phyloP scores from a whole-genome alignment of 2,113 vertebrate species.

The Eubucco bourcierii region DNA sequence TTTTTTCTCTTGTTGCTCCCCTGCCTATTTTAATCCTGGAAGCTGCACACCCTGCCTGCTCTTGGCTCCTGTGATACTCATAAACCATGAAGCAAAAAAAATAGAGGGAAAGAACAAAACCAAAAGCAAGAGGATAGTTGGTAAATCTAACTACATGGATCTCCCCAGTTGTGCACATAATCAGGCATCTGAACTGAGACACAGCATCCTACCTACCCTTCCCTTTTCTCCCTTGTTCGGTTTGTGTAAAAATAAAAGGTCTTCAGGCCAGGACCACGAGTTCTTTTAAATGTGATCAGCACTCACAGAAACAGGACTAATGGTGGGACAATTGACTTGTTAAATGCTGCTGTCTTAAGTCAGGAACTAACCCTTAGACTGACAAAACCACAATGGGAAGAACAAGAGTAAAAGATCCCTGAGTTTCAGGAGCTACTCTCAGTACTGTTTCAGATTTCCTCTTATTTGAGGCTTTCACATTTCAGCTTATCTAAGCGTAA shows the following conservation, averaged over 20 bases:
- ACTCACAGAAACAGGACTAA: not conserved
- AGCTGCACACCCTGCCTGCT: not conserved
- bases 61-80: not conserved
- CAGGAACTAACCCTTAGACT: not conserved
- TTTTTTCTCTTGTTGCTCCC: not conserved
- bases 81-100: slow-evolving; percentile 32
- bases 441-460: not conserved
- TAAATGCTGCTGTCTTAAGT: not conserved
- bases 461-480: not conserved
- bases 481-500: not conserved
- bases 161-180: not conserved
- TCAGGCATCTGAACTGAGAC: not conserved
- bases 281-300: not conserved
- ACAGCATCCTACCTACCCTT: rapidly evolving
- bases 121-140: not conserved
- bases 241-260: not conserved
- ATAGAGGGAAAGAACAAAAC: not conserved
- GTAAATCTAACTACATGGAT: not conserved
- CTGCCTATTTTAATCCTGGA: not conserved
- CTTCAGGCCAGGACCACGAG: not conserved
- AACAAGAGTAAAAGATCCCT: not conserved
- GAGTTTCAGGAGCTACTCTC: not conserved
- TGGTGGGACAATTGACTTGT: not conserved
- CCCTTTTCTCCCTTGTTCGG: not conserved
- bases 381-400: not conserved